Evolutionary conservation across 2,113 vertebrate species (phyloP), one percentile per base, ranked within the genome.

Genomic region (Sebastes schlegelii): DNA sequence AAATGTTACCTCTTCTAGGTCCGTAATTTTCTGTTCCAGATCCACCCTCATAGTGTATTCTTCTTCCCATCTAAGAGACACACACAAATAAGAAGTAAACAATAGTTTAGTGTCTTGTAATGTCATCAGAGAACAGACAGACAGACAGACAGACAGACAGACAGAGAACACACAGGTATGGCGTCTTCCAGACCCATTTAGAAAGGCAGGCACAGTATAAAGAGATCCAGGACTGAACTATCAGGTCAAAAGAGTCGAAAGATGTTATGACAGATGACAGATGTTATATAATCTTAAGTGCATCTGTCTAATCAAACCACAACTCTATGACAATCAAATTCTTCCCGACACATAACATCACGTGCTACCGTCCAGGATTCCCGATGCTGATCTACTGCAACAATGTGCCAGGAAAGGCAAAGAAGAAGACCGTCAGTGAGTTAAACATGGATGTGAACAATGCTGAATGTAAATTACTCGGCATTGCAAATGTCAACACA

Each of bases 1-100:
- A 16, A 13, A 11, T 34, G 13, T 92, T 91, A 99, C 98, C 97
- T 98, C 98, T 83, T 98, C 96, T n/a, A 98, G 94, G 85, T 98
- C 97, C 0, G 86, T 46, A 74, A 98, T 96, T 49, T 96, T 96
- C 88, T 99, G 97, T 43, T 99, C 96, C 86, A 99, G 94, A 90
- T 99, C 97, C 51, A 97, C 94, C 82, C 98, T 97, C 82, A 97
- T 93, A 0, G 96, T 96, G 88, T 98, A 98, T 74, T 99, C 98
- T 89, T 98, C 97, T 94, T 99, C 98, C 98, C 98, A 99, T 92
- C 98, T 99, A 88, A 69, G 46, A 80, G 23, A 86, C 71, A 85
- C 43, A 81, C 34, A 69, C 2, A 90, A 13, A 63, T 0, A 52
- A n/a, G 48, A 40, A 63, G 68, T 7, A 67, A 49, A 75, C 12